These are phyloP conservation scores for Diadema setosum DNA, from an alignment of 35 echinoderm and acorn worm genomes.

Conservation along the genomic window DNA sequence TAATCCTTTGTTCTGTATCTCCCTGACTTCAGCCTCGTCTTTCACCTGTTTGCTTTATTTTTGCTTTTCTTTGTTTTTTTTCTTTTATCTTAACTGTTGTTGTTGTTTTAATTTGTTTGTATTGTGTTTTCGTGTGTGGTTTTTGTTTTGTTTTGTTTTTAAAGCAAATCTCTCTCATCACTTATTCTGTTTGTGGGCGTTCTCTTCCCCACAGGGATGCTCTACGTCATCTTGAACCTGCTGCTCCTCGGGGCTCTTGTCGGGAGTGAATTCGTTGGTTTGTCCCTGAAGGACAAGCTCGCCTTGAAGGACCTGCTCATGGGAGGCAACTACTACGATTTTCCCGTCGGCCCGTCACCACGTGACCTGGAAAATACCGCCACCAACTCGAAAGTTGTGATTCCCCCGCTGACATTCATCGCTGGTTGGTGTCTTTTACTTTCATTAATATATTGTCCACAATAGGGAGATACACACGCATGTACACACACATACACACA, in stretches of 20 bases:
- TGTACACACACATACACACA: no score
- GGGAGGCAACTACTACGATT: not conserved
- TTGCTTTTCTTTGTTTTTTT: no score
- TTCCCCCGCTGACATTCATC: not conserved
- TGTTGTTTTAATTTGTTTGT: no score
- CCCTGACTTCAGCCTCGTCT: no score
- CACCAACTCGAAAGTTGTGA: not conserved
- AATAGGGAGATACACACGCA: no score
- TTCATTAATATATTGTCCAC: not conserved
- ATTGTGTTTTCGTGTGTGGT: no score
- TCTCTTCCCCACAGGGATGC: not conserved
- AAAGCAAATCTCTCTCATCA: no score
- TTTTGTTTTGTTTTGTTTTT: no score
- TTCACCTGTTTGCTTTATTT: no score
- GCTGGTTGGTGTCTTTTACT: not conserved
- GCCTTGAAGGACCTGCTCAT: not conserved
- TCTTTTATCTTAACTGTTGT: no score
- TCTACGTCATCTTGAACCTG: not conserved
- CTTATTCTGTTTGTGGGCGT: no score
- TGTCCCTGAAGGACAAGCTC: not conserved
- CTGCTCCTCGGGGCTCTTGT: not conserved
- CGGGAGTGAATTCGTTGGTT: not conserved
- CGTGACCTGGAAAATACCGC: slow-evolving; percentile 9
- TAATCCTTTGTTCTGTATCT: no score
- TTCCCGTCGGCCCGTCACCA: not conserved